Evolutionary conservation across 2,888 invertebrate species (phyloP).

Genomic region (Charanyca ferruginea): DNA sequence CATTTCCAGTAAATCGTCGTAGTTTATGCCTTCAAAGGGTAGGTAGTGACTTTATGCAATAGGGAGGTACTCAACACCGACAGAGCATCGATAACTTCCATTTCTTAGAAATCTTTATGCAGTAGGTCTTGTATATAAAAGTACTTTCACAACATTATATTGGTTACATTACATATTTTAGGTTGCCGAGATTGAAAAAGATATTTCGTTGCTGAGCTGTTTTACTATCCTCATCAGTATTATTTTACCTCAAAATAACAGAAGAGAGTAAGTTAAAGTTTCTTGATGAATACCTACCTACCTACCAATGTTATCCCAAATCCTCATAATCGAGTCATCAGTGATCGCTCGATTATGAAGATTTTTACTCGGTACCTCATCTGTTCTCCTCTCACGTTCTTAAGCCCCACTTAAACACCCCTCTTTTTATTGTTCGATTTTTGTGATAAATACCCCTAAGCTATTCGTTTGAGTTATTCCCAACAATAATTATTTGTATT

Average conservation of each 20-base stretch:
- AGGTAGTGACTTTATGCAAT: no score
- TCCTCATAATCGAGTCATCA: constrained; percentile 23
- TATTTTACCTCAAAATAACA: neutral
- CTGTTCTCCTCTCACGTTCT: constrained; percentile 41
- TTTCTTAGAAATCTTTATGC: neutral
- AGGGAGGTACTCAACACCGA: no score
- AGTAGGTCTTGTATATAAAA: neutral
- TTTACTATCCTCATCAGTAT: neutral
- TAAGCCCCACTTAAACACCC: constrained; percentile 18
- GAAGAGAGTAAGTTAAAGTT: neutral
- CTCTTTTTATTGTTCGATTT: constrained; percentile 10
- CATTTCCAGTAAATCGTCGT: neutral
- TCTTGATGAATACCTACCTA: constrained; percentile 11
- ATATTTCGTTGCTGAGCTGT: neutral
- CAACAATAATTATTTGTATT: constrained; percentile 25
- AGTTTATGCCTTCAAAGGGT: neutral
- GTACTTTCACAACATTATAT: neutral
- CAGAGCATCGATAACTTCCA: no score
- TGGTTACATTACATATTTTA: no score
- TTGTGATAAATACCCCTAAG: constrained; percentile 24
- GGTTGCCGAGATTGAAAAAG: no score
- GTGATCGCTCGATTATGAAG: constrained; percentile 24
- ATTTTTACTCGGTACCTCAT: constrained; percentile 25
- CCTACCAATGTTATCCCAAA: constrained; percentile 1
- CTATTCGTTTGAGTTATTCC: constrained; percentile 12